Conservation (phyloP, 2,888 invertebrate genomes). For the Fragum whitleyi region DNA sequence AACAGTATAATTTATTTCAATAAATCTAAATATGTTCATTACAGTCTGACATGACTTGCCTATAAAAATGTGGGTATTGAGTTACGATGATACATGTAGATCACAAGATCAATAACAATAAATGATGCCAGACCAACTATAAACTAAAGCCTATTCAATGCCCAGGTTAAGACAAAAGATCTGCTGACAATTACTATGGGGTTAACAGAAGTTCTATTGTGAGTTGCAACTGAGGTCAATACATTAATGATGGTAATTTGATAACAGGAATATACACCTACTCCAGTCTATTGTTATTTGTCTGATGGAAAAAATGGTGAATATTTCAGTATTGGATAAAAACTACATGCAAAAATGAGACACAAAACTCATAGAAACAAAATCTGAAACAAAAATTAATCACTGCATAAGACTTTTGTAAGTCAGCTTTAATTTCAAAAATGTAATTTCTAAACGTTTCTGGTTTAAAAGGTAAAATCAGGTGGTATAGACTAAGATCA, state of each 20-base stretch:
- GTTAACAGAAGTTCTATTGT: slow-evolving; percentile 5
- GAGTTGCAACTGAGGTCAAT: slow-evolving; percentile 12
- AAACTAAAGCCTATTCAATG: slow-evolving; percentile 11
- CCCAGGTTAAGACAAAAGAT: slow-evolving; percentile 9
- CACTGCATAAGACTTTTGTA: too few relatives aligned
- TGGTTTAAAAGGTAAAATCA: too few relatives aligned
- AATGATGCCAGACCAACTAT: neutral
- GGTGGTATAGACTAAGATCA: too few relatives aligned
- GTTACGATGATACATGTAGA: too few relatives aligned
- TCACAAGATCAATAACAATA: too few relatives aligned
- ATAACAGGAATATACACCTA: slow-evolving; percentile 27
- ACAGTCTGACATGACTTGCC: too few relatives aligned
- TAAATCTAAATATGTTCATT: too few relatives aligned
- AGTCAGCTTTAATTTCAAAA: too few relatives aligned
- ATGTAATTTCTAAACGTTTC: too few relatives aligned
- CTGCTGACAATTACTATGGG: slow-evolving; percentile 22
- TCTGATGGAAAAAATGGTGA: neutral
- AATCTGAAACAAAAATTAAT: neutral
- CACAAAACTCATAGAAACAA: neutral
- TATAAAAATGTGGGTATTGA: too few relatives aligned
- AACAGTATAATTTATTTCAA: too few relatives aligned
- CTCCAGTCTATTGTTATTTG: slow-evolving; percentile 3
- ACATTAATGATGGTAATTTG: slow-evolving; percentile 30
- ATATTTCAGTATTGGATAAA: slow-evolving; percentile 14
- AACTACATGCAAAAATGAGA: neutral